Percentiles rank a stretch among this genome's conserved stretches.
These are phyloP conservation scores for Plumapathes pennacea DNA, from an alignment of 92 coral and sea anemone species.

Conservation along the genomic window DNA sequence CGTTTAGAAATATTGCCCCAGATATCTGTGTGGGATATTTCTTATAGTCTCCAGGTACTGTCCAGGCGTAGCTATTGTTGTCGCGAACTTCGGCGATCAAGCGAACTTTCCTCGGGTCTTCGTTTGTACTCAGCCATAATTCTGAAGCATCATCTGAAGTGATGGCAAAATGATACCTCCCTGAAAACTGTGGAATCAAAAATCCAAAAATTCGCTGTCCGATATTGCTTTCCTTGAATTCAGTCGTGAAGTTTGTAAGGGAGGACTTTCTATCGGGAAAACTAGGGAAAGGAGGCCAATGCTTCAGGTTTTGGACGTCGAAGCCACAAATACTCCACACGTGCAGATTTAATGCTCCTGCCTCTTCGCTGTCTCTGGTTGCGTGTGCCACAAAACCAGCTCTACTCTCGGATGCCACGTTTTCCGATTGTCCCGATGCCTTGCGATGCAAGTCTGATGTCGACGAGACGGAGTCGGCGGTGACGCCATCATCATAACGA, in stretches of 20 bases:
- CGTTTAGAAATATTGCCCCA: not conserved
- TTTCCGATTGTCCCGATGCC: no score
- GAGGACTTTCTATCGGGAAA: constrained; percentile 12
- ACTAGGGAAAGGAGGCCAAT: constrained; percentile 16
- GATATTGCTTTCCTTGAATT: not conserved
- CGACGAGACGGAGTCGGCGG: no score
- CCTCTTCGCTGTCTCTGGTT: no score
- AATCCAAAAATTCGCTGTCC: constrained; percentile 20
- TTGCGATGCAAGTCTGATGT: no score
- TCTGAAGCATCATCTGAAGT: constrained; percentile 25
- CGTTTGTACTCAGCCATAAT: constrained; percentile 18
- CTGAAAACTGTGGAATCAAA: not conserved
- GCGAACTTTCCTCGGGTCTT: not conserved
- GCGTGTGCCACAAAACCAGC: no score
- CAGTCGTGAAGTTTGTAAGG: not conserved
- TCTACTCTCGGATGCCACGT: no score
- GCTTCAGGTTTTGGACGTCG: not conserved
- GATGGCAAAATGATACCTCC: constrained; percentile 15
- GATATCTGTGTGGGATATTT: constrained; percentile 20
- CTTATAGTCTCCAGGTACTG: constrained; percentile 1
- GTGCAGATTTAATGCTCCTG: constrained; percentile 3
- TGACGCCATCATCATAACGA: no score
- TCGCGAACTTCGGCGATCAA: constrained; percentile 17
- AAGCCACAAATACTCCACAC: constrained; percentile 5
- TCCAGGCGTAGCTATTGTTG: constrained; percentile 2